These are phyloP conservation scores for Mus spicilegus DNA, from an alignment of 2,113 vertebrate genomes.

Conservation along the genomic window DNA sequence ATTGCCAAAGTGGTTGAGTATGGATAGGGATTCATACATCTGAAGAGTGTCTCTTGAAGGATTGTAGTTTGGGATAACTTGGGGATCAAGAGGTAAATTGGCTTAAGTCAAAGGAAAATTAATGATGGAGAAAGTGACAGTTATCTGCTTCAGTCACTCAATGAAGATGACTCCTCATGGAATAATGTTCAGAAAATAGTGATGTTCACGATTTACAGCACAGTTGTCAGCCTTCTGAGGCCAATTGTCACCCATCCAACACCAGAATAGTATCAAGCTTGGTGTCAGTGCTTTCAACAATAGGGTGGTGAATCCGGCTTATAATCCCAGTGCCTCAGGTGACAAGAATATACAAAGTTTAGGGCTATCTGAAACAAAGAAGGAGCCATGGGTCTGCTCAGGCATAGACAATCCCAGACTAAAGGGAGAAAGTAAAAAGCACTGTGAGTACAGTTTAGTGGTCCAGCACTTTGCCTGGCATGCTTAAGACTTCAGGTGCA, in stretches of 20 bases:
- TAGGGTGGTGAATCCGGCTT: neutral
- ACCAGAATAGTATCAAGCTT: neutral
- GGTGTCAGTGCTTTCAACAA: neutral
- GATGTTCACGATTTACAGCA: neutral
- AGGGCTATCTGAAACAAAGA: neutral
- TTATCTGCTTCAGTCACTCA: neutral
- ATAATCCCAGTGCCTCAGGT: neutral
- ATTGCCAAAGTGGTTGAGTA: neutral
- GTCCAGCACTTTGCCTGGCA: too few relatives aligned
- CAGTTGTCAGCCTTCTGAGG: neutral
- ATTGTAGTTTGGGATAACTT: neutral
- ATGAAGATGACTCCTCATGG: neutral
- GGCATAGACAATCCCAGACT: too few relatives aligned
- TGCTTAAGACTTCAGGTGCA: too few relatives aligned
- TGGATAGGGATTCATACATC: neutral
- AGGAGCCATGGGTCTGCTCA: too few relatives aligned
- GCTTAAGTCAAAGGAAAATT: neutral
- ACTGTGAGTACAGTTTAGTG: too few relatives aligned
- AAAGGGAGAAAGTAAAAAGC: too few relatives aligned
- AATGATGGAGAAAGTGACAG: neutral
- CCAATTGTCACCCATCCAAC: rapidly evolving
- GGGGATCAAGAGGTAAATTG: neutral
- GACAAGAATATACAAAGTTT: neutral
- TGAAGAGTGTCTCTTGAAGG: neutral
- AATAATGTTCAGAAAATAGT: neutral